These are phyloP conservation scores for Heliopora coerulea DNA, from an alignment of 92 coral and sea anemone genomes.

Conservation along the genomic window DNA sequence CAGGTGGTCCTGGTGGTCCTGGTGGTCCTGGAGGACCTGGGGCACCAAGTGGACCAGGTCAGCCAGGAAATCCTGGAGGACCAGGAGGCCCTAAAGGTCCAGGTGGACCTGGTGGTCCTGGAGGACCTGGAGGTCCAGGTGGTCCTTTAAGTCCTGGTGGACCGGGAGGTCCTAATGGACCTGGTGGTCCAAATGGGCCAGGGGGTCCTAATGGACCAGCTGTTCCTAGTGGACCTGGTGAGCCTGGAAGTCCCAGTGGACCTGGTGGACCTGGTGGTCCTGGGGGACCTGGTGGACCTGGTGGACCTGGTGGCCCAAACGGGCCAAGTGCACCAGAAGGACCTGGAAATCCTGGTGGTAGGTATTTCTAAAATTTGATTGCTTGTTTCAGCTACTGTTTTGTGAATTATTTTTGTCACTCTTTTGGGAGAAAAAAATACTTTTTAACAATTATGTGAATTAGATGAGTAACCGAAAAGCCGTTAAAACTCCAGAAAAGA, in stretches of 20 bases:
- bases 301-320: slow-evolving; percentile 74
- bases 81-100: slow-evolving; percentile 69
- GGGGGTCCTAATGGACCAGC: slow-evolving; percentile 65
- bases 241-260: slow-evolving; percentile 55
- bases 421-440: no score
- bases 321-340: slow-evolving; percentile 44
- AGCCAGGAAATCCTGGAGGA: slow-evolving; percentile 82
- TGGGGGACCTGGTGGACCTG: slow-evolving; percentile 73
- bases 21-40: slow-evolving; percentile 69
- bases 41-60: slow-evolving; percentile 72
- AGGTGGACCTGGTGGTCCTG: slow-evolving; percentile 63
- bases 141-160: slow-evolving; percentile 68
- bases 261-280: slow-evolving; percentile 42
- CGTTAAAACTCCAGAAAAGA: no score
- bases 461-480: no score
- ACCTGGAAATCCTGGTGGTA: slow-evolving; percentile 58
- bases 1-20: slow-evolving; percentile 35
- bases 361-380: no score
- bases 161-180: slow-evolving; percentile 69
- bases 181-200: slow-evolving; percentile 62
- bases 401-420: no score
- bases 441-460: no score
- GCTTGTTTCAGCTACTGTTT: no score
- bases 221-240: slow-evolving; percentile 70
- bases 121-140: slow-evolving; percentile 43